Conservation (phyloP, 2,888 invertebrate genomes). For the Ischnura elegans region DNA sequence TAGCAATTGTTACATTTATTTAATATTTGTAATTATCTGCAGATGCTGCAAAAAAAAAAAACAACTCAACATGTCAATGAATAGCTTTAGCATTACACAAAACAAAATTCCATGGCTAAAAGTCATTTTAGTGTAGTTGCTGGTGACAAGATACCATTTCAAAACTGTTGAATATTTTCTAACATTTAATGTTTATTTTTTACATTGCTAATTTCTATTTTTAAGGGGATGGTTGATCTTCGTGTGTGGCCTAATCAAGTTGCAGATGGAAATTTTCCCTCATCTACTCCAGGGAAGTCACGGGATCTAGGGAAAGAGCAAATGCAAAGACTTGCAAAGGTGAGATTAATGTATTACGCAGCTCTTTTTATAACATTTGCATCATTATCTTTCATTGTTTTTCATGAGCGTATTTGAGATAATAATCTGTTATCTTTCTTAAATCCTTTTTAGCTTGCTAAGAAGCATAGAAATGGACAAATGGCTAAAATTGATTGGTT, state of each 20-base stretch:
- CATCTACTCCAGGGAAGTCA: constrained; percentile 92
- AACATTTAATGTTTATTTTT: background rate
- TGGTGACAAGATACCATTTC: no score
- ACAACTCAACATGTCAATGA: no score
- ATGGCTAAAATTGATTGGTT: constrained; percentile 98
- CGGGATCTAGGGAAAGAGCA: constrained; percentile 89
- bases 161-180: no score
- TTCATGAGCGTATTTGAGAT: background rate
- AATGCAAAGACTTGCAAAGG: constrained; percentile 92
- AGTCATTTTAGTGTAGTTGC: no score
- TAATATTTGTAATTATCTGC: no score
- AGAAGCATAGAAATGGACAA: constrained; percentile 96
- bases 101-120: no score
- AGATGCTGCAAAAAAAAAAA: no score
- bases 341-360: constrained; percentile 71
- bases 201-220: constrained; percentile 8
- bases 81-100: no score
- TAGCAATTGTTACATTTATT: no score
- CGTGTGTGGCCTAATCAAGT: constrained; percentile 92
- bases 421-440: background rate
- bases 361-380: background rate
- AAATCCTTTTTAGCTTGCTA: constrained; percentile 82
- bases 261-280: constrained; percentile 87
- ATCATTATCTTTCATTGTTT: background rate
- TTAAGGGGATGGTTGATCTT: constrained; percentile 90